A percentile compares a stretch with the other conserved stretches of the same genome.
Conservation (phyloP, 2,797 vertebrate genomes). For the Enteromius unitaeniatus region DNA sequence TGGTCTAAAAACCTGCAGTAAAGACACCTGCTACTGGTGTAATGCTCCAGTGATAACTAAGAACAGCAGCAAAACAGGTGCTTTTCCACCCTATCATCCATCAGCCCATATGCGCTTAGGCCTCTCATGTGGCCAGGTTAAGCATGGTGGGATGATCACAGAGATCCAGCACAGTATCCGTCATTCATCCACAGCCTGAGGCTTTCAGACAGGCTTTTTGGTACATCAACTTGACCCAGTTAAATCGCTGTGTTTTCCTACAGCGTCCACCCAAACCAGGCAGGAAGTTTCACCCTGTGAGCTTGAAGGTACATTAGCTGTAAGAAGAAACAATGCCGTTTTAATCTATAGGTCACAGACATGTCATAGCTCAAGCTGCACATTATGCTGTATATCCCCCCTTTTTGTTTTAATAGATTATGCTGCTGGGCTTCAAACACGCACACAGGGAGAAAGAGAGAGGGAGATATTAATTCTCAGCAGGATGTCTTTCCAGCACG, state of each 20-base stretch:
- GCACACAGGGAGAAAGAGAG: slow-evolving; percentile 20
- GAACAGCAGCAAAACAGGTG: slow-evolving; percentile 11
- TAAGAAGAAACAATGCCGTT: slow-evolving; percentile 45
- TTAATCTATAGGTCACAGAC: slow-evolving; percentile 34
- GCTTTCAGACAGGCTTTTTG: slow-evolving; percentile 28
- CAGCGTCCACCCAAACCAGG: slow-evolving; percentile 9
- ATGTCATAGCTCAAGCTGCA: slow-evolving; percentile 1
- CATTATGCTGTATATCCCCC: not conserved
- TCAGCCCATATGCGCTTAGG: slow-evolving; percentile 37
- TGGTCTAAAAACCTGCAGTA: slow-evolving; percentile 1
- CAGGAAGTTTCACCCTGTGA: slow-evolving; percentile 38
- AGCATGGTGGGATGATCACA: slow-evolving; percentile 56
- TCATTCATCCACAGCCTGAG: slow-evolving; percentile 41
- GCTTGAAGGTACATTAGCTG: slow-evolving; percentile 14
- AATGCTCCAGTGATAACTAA: slow-evolving; percentile 29
- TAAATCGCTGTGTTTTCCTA: slow-evolving; percentile 31
- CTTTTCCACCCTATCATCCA: slow-evolving; percentile 54
- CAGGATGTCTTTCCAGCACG: slow-evolving; percentile 26
- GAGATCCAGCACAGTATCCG: slow-evolving; percentile 37
- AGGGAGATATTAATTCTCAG: slow-evolving; percentile 42
- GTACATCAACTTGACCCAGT: slow-evolving; percentile 8
- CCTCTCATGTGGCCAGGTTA: slow-evolving; percentile 52
- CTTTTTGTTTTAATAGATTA: slow-evolving; percentile 36
- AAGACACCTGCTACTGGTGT: slow-evolving; percentile 40
- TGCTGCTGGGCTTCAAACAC: slow-evolving; percentile 17